A percentile compares a stretch with the other conserved stretches of the same genome.
phyloP scores from a whole-genome alignment of 37 sponge, comb jelly and placozoan genomes.

The Beroe forskalii region DNA sequence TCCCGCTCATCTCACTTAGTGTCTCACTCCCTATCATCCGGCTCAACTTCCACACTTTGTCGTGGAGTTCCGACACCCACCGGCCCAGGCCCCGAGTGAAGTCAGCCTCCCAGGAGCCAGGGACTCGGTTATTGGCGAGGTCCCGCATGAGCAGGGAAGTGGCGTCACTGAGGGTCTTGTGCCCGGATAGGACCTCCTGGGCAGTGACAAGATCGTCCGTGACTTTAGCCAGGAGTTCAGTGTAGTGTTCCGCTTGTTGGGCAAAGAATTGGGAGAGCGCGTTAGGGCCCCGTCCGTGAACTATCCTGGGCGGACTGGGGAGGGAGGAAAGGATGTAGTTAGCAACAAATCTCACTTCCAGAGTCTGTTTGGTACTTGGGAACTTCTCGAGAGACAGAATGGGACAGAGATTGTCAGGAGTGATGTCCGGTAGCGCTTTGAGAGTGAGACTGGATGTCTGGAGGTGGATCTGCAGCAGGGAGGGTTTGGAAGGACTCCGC shows the following conservation, averaged over 20 bases:
- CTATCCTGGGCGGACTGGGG: constrained; percentile 1
- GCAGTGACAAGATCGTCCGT: neutral
- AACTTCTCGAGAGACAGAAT: neutral
- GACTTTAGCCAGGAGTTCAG: neutral
- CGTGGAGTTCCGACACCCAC: constrained; percentile 32
- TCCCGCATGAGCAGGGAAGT: neutral
- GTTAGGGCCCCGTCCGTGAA: neutral
- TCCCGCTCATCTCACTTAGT: constrained; percentile 18
- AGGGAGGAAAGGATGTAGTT: constrained; percentile 50
- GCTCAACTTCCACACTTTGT: constrained; percentile 39
- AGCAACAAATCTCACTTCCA: neutral
- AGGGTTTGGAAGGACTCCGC: neutral
- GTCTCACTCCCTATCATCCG: constrained; percentile 22
- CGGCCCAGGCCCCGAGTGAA: neutral
- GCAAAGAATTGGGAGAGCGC: constrained; percentile 46
- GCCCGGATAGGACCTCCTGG: neutral
- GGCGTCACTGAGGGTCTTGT: neutral
- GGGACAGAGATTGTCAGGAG: neutral
- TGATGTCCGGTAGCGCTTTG: constrained; percentile 4
- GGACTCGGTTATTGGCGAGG: constrained; percentile 28
- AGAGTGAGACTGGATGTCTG: constrained; percentile 9
- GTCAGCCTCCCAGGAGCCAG: neutral
- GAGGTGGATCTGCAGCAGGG: constrained; percentile 19
- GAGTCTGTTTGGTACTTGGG: neutral
- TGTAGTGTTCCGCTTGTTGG: constrained; percentile 20